phyloP scores from a whole-genome alignment of 1,140 invertebrate genomes.

The Glossosoma conforme region DNA sequence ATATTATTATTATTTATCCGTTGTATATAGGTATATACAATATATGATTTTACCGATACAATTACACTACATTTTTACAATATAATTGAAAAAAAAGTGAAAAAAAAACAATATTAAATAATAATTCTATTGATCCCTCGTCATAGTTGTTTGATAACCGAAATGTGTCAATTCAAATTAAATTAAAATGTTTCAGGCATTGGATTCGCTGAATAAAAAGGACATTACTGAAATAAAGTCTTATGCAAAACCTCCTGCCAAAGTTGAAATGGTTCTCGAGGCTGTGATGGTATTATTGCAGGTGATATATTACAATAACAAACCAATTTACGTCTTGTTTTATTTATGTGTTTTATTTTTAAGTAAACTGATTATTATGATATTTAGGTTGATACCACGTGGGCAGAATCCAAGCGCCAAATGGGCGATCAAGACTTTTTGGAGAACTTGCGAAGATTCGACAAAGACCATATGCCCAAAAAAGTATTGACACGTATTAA shows the following conservation, averaged over 20 bases:
- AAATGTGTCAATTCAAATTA: too few species aligned
- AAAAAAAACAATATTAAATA: too few species aligned
- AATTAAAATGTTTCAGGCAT: constrained; percentile 52
- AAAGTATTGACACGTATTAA: constrained; percentile 74
- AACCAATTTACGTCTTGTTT: background rate
- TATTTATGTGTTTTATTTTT: constrained; percentile 2
- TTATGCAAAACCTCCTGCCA: constrained; percentile 73
- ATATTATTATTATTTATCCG: too few species aligned
- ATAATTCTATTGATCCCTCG: too few species aligned
- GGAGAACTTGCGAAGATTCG: constrained; percentile 73
- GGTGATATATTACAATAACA: constrained; percentile 30
- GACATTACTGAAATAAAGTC: constrained; percentile 85
- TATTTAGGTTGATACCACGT: constrained; percentile 65
- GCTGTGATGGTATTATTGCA: constrained; percentile 79
- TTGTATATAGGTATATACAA: too few species aligned
- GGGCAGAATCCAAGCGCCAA: constrained; percentile 80
- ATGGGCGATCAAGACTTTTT: constrained; percentile 74
- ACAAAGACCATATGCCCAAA: constrained; percentile 82
- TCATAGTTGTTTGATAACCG: too few species aligned
- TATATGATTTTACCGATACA: too few species aligned
- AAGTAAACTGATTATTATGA: constrained; percentile 4
- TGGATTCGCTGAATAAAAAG: constrained; percentile 81
- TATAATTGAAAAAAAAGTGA: background rate
- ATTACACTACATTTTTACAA: constrained; percentile 30
- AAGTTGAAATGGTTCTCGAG: constrained; percentile 86